Evolutionary conservation across 2,797 vertebrate genomes (phyloP), one percentile per base, ranked within the genome.

Genomic region (Xenopus petersii): DNA sequence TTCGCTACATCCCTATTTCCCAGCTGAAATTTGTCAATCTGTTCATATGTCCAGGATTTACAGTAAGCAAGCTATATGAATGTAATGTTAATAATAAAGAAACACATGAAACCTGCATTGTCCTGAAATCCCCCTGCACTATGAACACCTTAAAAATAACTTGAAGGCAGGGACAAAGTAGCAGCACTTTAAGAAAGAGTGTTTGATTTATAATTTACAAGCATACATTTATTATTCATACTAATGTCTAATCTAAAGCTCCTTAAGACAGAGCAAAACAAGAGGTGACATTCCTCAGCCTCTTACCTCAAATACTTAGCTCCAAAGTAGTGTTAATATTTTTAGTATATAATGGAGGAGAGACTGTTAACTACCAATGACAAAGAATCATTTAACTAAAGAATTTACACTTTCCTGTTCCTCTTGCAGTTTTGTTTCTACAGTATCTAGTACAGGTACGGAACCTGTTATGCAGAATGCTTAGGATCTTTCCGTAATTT

Each of bases 181-280:
- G 76, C 71, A 70, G 76, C 71, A 79, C 71, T 79, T 73, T 73
- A 17, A 48, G n/a, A 63, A 73, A 64, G 42, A 70, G 66, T 73
- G 64, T 74, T 79, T 79, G 76, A 79, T 79, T 60, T 70, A 79
- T 79, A 73, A 79, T 79, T 79, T 21, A 79, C 67, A 59, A 51
- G 71, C 12, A 9, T 21, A 58, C 70, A 78, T 74, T 59, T 55
- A 79, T 51, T 64, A 79, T 79, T 79, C 60, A 79, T 73, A 30
- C 5, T 54, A 79, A 69, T 73, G 60, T 65, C 76, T 74, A 74
- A 79, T 79, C 64, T 73, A 61, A 69, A 59, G 30, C 72, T 65
- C 62, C 65, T 48, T 49, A 73, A 64, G 58, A 24, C 55, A 73
- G 55, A 78, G 42, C 12, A 54, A 79, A 74, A 73, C 42, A 73